Conservation (phyloP, 2,113 vertebrate genomes). For the Corythoichthys intestinalis region DNA sequence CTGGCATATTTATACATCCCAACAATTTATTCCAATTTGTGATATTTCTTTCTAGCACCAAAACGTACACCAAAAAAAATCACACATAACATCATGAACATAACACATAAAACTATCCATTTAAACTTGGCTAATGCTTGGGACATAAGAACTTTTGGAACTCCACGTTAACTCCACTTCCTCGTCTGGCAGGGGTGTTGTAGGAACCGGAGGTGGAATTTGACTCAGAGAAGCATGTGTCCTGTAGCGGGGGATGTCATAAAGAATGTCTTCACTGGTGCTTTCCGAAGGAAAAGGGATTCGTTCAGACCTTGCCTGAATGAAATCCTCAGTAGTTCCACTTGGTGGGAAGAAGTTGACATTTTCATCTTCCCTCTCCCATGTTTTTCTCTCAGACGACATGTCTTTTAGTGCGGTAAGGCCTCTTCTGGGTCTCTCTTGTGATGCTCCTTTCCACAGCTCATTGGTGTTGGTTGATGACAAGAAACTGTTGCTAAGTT, state of each 20-base stretch:
- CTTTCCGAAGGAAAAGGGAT: slow-evolving; percentile 4
- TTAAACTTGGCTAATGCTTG: slow-evolving; percentile 32
- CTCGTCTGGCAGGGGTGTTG: slow-evolving; percentile 26
- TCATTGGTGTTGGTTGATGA: slow-evolving; percentile 8
- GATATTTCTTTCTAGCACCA: too few relatives aligned
- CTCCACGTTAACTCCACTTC: slow-evolving; percentile 13
- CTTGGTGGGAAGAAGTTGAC: background rate
- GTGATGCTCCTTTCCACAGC: background rate
- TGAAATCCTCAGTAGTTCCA: background rate
- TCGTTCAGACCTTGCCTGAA: background rate
- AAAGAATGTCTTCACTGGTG: slow-evolving; percentile 17
- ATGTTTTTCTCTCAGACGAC: slow-evolving; percentile 41
- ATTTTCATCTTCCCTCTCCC: slow-evolving; percentile 32
- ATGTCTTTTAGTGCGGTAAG: slow-evolving; percentile 52
- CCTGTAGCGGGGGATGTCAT: slow-evolving; percentile 30
- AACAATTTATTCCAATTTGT: too few relatives aligned
- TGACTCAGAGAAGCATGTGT: slow-evolving; percentile 24
- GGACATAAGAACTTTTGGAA: slow-evolving; percentile 29
- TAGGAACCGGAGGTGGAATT: slow-evolving; percentile 31
- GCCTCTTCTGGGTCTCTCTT: slow-evolving; percentile 33
- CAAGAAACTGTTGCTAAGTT: background rate
- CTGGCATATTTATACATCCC: too few relatives aligned
- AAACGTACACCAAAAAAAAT: too few relatives aligned
- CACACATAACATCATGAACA: too few relatives aligned
- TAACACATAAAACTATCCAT: too few relatives aligned